Evolutionary conservation across 2,797 vertebrate species (phyloP).

Genomic region (Helicolenus hilgendorfi): DNA sequence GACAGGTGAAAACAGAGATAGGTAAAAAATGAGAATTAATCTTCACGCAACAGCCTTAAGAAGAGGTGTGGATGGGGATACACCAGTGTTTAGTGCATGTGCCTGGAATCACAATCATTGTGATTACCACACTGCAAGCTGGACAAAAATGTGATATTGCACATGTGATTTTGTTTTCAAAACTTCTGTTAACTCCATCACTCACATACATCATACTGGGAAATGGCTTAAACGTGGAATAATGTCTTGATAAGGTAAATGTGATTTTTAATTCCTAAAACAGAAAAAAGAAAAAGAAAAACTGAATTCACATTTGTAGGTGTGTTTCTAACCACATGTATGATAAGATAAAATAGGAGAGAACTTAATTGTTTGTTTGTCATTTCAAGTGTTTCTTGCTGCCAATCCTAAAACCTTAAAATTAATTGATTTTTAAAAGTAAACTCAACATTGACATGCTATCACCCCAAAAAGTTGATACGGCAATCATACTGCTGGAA

Average conservation of each 20-base stretch:
- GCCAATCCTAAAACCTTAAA: background rate
- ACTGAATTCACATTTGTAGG: background rate
- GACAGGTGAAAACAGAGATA: slow-evolving; percentile 85
- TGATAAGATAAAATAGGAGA: background rate
- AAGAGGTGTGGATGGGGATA: slow-evolving; percentile 33
- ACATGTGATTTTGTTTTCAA: slow-evolving; percentile 10
- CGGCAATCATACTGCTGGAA: background rate
- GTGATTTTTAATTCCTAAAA: background rate
- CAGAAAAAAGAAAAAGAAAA: background rate
- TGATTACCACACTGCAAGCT: slow-evolving; percentile 1
- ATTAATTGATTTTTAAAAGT: too few species aligned
- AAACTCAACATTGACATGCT: background rate
- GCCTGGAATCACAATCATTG: slow-evolving; percentile 52
- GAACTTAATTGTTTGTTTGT: background rate
- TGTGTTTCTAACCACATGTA: background rate
- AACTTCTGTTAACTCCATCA: slow-evolving; percentile 14
- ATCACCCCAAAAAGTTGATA: background rate
- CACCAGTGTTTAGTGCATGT: slow-evolving; percentile 33
- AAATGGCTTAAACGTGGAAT: background rate
- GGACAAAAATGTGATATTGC: slow-evolving; percentile 4
- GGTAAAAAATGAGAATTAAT: slow-evolving; percentile 50
- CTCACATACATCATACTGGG: background rate
- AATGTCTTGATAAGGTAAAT: background rate
- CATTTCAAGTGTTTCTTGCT: background rate
- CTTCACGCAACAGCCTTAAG: slow-evolving; percentile 51